Percentiles rank a stretch among this genome's conserved stretches.
Conservation (phyloP, 2,113 vertebrate species). For the Rhombomys opimus region DNA sequence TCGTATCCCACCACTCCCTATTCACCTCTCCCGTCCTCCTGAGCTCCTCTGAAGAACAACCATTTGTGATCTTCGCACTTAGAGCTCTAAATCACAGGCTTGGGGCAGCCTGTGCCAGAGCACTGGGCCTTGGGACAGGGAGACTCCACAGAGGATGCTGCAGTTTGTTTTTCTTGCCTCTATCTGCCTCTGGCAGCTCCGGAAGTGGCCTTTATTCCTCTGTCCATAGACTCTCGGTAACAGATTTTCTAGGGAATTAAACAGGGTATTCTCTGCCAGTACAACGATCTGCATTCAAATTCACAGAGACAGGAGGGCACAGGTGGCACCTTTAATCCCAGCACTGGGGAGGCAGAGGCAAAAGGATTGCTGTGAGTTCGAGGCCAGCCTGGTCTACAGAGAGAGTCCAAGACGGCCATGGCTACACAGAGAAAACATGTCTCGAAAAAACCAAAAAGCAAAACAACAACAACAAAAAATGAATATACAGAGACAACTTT, state of each 20-base stretch:
- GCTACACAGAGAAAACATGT: too few species aligned
- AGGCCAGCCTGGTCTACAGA: too few species aligned
- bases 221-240: constrained; percentile 60
- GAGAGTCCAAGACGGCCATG: too few species aligned
- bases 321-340: too few species aligned
- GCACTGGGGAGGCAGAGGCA: too few species aligned
- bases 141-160: neutral
- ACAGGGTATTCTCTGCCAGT: neutral
- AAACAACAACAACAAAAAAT: too few species aligned
- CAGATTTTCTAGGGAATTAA: constrained; percentile 65
- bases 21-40: neutral
- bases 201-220: constrained; percentile 24
- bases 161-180: neutral
- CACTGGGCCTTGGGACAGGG: neutral
- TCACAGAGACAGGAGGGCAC: too few species aligned
- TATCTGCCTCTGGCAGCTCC: constrained; percentile 1
- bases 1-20: accelerated
- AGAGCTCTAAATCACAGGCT: neutral
- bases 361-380: too few species aligned
- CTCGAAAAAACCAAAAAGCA: too few species aligned
- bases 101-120: accelerated
- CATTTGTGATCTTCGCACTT: neutral
- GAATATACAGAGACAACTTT: too few species aligned
- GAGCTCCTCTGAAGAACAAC: neutral
- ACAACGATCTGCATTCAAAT: too few species aligned